phyloP scores from a whole-genome alignment of 2,797 vertebrate genomes.

The Ataeniobius toweri region DNA sequence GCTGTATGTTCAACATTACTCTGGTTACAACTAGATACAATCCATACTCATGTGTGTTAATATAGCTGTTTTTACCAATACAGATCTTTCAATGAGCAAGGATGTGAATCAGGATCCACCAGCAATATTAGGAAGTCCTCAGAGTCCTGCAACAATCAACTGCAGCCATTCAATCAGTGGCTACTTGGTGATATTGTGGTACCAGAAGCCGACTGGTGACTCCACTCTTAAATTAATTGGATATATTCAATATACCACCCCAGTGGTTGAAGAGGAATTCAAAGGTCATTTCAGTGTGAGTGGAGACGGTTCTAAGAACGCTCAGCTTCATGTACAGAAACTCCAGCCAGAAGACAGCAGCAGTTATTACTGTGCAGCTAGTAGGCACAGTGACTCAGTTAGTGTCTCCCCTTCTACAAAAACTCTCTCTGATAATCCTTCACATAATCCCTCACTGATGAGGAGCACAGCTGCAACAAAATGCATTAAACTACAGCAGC shows the following conservation, averaged over 20 bases:
- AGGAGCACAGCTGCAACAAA: constrained; percentile 18
- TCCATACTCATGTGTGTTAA: neutral
- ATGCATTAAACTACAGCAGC: constrained; percentile 15
- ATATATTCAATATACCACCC: fast-evolving
- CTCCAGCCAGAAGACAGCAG: constrained; percentile 26
- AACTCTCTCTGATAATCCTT: constrained; percentile 26
- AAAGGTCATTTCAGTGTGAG: neutral
- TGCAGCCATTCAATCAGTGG: constrained; percentile 33
- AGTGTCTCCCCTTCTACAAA: constrained; percentile 2
- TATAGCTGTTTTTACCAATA: neutral
- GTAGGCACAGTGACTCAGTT: constrained; percentile 34
- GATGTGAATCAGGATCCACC: constrained; percentile 54
- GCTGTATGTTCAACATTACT: constrained; percentile 31
- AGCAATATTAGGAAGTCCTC: constrained; percentile 31
- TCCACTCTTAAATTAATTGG: constrained; percentile 40
- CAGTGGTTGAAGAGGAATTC: neutral
- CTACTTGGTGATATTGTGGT: constrained; percentile 24
- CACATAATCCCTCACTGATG: neutral
- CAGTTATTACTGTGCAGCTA: constrained; percentile 45
- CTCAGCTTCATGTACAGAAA: constrained; percentile 23
- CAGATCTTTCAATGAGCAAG: constrained; percentile 20
- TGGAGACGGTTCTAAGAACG: constrained; percentile 32
- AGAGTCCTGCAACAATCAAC: constrained; percentile 19
- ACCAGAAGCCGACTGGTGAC: constrained; percentile 6
- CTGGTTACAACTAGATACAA: no score